Evolutionary conservation across 2,113 vertebrate species (phyloP).

Genomic region (Sylvia atricapilla): DNA sequence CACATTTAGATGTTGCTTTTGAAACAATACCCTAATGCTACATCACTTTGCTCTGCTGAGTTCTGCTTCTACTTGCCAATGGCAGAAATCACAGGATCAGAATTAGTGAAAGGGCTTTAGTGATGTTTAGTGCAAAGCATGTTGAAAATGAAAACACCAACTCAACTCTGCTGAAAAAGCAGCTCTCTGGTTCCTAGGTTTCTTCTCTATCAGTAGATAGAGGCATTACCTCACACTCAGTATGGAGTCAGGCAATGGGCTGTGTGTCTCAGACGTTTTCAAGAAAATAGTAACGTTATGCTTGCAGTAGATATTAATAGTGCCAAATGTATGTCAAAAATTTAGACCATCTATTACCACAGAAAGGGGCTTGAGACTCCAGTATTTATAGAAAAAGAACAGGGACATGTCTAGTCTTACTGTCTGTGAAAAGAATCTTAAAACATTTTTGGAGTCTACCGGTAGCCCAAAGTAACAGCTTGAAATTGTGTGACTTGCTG

Average conservation of each 20-base stretch:
- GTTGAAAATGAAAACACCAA: constrained; percentile 35
- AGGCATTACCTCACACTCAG: neutral
- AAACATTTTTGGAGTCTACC: neutral
- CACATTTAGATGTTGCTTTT: constrained; percentile 63
- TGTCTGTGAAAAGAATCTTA: neutral
- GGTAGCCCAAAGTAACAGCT: neutral
- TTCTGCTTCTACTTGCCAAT: constrained; percentile 25
- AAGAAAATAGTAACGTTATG: neutral
- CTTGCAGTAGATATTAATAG: neutral
- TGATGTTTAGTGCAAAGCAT: constrained; percentile 39
- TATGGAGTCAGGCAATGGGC: neutral
- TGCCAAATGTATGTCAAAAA: neutral
- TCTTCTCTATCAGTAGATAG: neutral
- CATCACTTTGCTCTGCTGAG: constrained; percentile 51
- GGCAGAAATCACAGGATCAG: constrained; percentile 60
- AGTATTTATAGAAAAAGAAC: neutral
- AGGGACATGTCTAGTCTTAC: neutral
- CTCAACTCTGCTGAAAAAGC: constrained; percentile 57
- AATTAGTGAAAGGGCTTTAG: constrained; percentile 20
- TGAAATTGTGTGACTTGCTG: neutral
- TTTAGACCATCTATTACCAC: neutral
- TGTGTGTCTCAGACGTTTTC: neutral
- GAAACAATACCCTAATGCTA: constrained; percentile 50
- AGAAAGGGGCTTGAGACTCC: neutral
- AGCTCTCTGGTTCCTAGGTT: neutral